These are phyloP conservation scores for Gobio gobio DNA, from an alignment of 2,113 vertebrate species.

Conservation along the genomic window DNA sequence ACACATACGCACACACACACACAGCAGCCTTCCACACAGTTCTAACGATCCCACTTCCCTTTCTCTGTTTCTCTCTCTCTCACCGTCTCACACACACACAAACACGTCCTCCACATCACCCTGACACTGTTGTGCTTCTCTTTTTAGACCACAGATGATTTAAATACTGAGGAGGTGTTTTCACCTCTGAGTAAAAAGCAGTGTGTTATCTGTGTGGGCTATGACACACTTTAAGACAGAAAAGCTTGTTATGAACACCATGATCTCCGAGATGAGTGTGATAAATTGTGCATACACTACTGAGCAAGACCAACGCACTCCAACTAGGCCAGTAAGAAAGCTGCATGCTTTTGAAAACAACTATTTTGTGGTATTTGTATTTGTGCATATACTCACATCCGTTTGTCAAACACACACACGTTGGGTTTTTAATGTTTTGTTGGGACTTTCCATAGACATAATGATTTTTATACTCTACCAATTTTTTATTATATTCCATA, in stretches of 20 bases:
- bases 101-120: constrained; percentile 21
- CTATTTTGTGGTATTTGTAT: neutral
- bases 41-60: constrained; percentile 19
- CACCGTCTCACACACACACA: neutral
- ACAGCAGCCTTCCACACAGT: constrained; percentile 1
- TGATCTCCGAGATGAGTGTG: constrained; percentile 14
- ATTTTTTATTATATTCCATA: too few relatives aligned
- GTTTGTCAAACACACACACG: too few relatives aligned
- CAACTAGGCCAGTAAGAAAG: neutral
- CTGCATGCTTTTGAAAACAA: constrained; percentile 29
- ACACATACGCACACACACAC: neutral
- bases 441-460: too few relatives aligned
- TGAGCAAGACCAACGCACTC: neutral
- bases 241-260: constrained; percentile 38
- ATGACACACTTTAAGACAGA: constrained; percentile 15
- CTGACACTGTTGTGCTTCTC: constrained; percentile 24
- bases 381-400: neutral
- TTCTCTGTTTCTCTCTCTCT: constrained; percentile 17
- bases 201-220: constrained; percentile 28
- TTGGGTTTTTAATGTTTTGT: too few relatives aligned
- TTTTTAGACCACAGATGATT: constrained; percentile 38
- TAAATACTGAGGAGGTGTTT: constrained; percentile 47
- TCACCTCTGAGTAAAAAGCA: constrained; percentile 20
- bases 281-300: constrained; percentile 13
- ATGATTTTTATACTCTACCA: too few relatives aligned